phyloP scores from a whole-genome alignment of 2,113 vertebrate genomes.

The Meriones unguiculatus region DNA sequence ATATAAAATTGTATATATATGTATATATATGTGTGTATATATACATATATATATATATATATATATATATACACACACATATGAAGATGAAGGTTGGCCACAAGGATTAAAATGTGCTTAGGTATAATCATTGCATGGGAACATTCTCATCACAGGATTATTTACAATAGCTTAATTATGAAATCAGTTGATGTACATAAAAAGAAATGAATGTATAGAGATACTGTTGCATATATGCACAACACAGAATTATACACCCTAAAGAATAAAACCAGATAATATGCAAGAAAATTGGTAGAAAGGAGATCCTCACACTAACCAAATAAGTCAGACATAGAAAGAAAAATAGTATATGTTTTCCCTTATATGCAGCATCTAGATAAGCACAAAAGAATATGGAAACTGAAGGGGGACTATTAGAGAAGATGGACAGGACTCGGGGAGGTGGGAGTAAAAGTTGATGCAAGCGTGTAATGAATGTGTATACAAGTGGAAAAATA shows the following conservation, averaged over 20 bases:
- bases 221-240: not conserved
- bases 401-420: not conserved
- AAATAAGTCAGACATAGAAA: not conserved
- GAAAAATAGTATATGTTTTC: not conserved
- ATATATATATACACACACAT: not conserved
- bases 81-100: not conserved
- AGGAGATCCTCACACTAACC: not conserved
- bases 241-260: not conserved
- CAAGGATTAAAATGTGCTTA: not conserved
- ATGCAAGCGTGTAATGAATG: not conserved
- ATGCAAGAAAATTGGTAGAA: not conserved
- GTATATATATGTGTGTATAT: not conserved
- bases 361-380: not conserved
- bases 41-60: not conserved
- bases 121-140: not conserved
- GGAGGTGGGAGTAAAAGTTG: not conserved
- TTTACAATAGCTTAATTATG: not conserved
- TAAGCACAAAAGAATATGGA: too few species aligned
- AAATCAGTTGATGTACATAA: not conserved
- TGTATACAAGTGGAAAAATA: not conserved
- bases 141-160: not conserved
- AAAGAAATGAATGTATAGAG: not conserved
- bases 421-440: accelerated
- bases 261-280: not conserved
- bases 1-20: not conserved